Percentiles rank a stretch among this genome's conserved stretches.
These are phyloP conservation scores for Menidia menidia DNA, from an alignment of 2,797 vertebrate species.

Conservation along the genomic window DNA sequence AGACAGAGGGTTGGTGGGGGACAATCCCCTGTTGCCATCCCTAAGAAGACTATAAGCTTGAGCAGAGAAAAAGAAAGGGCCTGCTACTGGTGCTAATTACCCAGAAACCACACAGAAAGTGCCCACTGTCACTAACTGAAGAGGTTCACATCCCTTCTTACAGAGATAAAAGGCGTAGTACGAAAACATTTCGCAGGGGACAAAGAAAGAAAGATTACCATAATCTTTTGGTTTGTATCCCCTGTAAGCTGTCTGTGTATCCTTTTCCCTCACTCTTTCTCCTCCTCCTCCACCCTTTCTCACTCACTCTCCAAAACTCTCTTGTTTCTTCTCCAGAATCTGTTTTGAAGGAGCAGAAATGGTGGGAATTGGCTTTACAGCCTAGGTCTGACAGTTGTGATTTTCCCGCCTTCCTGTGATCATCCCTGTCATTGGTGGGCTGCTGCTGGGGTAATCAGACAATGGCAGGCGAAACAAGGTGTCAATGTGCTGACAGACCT, in stretches of 20 bases:
- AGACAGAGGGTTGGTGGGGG: conserved; percentile 86
- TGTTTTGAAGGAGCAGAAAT: conserved; percentile 89
- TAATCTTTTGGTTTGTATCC: conserved; percentile 99
- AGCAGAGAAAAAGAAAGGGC: conserved; percentile 98
- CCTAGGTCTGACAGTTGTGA: conserved; percentile 91
- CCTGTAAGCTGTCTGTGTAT: conserved; percentile 97
- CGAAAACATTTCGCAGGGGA: conserved; percentile 99
- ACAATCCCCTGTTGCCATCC: conserved; percentile 95
- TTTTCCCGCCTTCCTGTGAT: conserved; percentile 97
- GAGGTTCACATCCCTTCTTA: conserved; percentile 99
- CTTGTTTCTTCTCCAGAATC: conserved; percentile 87
- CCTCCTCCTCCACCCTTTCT: conserved; percentile 63
- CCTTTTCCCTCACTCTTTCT: conserved; percentile 78
- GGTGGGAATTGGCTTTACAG: conserved; percentile 91
- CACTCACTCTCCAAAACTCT: conserved; percentile 60
- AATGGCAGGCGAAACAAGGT: conserved; percentile 90
- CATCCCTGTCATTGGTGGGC: conserved; percentile 90
- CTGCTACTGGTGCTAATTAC: conserved; percentile 99
- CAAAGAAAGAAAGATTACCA: conserved; percentile 98
- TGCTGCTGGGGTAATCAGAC: conserved; percentile 88
- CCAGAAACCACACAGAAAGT: conserved; percentile 99
- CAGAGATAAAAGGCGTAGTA: conserved; percentile 99
- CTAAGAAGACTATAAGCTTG: conserved; percentile 99
- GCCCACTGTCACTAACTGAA: conserved; percentile 97
- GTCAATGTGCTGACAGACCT: conserved; percentile 88